Conservation (phyloP, 2,888 invertebrate species). For the Agriopis aurantiaria region DNA sequence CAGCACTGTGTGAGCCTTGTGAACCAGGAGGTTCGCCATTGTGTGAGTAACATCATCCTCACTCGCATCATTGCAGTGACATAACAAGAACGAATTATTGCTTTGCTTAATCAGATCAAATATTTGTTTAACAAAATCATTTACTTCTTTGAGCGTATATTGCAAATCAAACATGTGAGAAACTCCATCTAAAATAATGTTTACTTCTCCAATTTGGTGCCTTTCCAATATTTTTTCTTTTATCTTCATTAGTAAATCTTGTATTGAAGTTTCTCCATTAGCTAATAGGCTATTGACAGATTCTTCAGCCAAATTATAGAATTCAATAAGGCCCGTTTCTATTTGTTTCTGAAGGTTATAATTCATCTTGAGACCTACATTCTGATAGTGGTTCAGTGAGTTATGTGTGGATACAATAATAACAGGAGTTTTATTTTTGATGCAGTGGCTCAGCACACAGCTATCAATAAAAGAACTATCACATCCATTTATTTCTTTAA, state of each 20-base stretch:
- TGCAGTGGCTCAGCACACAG: slow-evolving; percentile 88
- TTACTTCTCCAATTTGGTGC: slow-evolving; percentile 72
- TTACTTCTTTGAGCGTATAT: slow-evolving; percentile 81
- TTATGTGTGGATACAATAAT: slow-evolving; percentile 90
- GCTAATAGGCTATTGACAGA: slow-evolving; percentile 56
- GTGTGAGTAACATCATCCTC: slow-evolving; percentile 86
- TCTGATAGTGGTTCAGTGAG: slow-evolving; percentile 90
- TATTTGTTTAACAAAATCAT: slow-evolving; percentile 79
- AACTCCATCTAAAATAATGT: slow-evolving; percentile 90
- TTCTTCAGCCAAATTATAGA: slow-evolving; percentile 68
- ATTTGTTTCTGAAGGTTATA: slow-evolving; percentile 87
- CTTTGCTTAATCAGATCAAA: slow-evolving; percentile 66
- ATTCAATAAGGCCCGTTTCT: slow-evolving; percentile 67
- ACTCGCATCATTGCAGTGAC: slow-evolving; percentile 87
- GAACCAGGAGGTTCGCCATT: slow-evolving; percentile 87
- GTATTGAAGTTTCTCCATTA: slow-evolving; percentile 63
- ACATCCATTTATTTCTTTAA: slow-evolving; percentile 90
- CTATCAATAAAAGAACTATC: slow-evolving; percentile 91
- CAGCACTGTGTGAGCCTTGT: slow-evolving; percentile 88
- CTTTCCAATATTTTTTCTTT: slow-evolving; percentile 70
- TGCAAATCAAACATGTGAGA: slow-evolving; percentile 90
- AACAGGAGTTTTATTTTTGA: slow-evolving; percentile 86
- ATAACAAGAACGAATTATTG: slow-evolving; percentile 75
- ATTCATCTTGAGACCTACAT: slow-evolving; percentile 90
- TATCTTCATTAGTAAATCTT: slow-evolving; percentile 72